Conservation (phyloP, 2,888 invertebrate genomes). For the Stenchaetothrips biformis region DNA sequence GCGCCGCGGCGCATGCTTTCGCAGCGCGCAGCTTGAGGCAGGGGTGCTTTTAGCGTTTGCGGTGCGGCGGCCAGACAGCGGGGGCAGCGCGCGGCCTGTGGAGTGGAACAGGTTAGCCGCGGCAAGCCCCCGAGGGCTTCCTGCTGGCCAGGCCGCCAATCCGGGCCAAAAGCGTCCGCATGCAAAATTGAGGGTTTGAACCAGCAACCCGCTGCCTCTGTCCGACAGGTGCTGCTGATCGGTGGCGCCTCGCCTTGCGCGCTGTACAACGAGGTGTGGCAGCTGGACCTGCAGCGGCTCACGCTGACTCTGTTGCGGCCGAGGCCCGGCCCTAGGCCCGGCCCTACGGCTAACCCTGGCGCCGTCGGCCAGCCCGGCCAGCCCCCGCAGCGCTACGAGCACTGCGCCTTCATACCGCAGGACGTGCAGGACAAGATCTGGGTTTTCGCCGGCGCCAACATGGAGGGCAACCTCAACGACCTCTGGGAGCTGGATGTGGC, state of each 20-base stretch:
- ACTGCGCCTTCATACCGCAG: constrained; percentile 31
- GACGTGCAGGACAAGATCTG: neutral
- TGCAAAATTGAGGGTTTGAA: too few species aligned
- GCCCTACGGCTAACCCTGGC: neutral
- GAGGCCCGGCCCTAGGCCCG: neutral
- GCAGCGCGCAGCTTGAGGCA: too few species aligned
- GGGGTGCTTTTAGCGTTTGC: too few species aligned
- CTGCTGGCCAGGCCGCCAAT: too few species aligned
- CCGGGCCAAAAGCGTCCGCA: too few species aligned
- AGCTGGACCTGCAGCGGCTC: constrained; percentile 26
- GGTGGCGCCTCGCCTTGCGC: constrained; percentile 33
- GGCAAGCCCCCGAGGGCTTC: too few species aligned
- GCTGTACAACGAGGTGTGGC: constrained; percentile 33
- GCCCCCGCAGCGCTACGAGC: constrained; percentile 34
- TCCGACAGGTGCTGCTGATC: constrained; percentile 30
- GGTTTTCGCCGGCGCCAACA: constrained; percentile 33
- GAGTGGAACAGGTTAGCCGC: too few species aligned
- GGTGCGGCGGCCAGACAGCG: too few species aligned
- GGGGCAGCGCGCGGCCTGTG: too few species aligned
- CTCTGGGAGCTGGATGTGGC: constrained; percentile 32
- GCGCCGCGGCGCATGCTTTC: too few species aligned
- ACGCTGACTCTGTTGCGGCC: neutral
- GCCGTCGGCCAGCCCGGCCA: constrained; percentile 32
- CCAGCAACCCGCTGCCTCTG: neutral
- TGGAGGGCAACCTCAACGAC: constrained; percentile 33